A percentile compares a stretch with the other conserved stretches of the same genome.
phyloP scores from a whole-genome alignment of 2,113 vertebrate genomes.

The Onychorhynchus coronatus region DNA sequence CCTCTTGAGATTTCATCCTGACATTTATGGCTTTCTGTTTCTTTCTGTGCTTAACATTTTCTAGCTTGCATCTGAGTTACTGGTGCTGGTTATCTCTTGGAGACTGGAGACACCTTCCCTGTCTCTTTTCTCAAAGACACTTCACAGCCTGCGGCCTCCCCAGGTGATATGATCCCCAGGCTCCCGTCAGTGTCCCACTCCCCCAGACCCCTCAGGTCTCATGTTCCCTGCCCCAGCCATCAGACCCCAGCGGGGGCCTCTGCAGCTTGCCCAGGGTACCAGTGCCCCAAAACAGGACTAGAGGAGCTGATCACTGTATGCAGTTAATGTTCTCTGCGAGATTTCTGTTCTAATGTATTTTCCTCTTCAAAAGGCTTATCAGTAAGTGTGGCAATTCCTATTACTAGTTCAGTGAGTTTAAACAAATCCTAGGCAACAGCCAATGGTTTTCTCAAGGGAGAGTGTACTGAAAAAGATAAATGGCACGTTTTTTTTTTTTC shows the following conservation, averaged over 20 bases:
- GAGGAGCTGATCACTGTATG: fast-evolving
- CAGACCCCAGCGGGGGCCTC: neutral
- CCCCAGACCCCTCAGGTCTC: fast-evolving
- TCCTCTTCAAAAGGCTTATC: neutral
- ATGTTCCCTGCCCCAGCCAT: neutral
- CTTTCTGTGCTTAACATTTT: neutral
- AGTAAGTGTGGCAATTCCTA: neutral
- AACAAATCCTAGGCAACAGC: neutral
- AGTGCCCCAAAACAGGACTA: neutral
- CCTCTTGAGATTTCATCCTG: neutral
- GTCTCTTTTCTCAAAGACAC: neutral
- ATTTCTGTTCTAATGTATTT: neutral
- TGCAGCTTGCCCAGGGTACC: neutral
- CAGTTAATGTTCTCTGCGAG: neutral
- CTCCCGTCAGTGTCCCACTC: neutral
- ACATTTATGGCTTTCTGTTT: neutral
- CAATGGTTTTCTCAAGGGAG: neutral
- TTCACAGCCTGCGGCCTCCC: neutral
- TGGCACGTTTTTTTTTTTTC: neutral
- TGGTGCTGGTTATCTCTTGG: neutral
- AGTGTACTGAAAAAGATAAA: neutral
- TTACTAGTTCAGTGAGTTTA: neutral
- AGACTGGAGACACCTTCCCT: neutral
- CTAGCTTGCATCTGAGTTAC: neutral
- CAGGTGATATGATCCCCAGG: neutral